Percentiles rank a stretch among this genome's conserved stretches.
Evolutionary conservation across 2,113 vertebrate species (phyloP).

Genomic region (Sinocyclocheilus rhinocerous): DNA sequence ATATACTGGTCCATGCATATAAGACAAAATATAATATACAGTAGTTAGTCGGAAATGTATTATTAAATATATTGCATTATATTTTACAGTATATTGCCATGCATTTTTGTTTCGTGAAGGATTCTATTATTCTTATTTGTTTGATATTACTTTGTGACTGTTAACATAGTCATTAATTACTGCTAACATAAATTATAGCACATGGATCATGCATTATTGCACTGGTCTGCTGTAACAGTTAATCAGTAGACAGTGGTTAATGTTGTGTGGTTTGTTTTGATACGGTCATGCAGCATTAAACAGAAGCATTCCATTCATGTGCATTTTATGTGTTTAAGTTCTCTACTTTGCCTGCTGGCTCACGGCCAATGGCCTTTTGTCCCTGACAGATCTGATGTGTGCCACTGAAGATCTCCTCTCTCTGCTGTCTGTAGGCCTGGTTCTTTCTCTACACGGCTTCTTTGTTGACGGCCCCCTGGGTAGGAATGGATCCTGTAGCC

Average conservation of each 20-base stretch:
- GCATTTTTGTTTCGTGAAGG: background rate
- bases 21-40: background rate
- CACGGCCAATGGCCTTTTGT: constrained; percentile 8
- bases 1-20: background rate
- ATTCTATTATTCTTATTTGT: background rate
- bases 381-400: constrained; percentile 24
- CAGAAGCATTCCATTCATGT: background rate
- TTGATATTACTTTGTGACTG: background rate
- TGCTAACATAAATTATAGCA: background rate
- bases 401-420: constrained; percentile 36
- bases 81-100: background rate
- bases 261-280: background rate
- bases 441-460: constrained; percentile 39
- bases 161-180: background rate
- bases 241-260: background rate
- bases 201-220: background rate
- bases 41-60: no score
- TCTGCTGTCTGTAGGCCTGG: background rate
- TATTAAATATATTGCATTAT: no score
- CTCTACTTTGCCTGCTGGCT: constrained; percentile 41
- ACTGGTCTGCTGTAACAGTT: background rate
- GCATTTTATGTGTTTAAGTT: background rate
- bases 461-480: constrained; percentile 29
- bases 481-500: background rate
- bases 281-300: background rate